Evolutionary conservation across 2,888 invertebrate species (phyloP).

Genomic region (Apamea crenata): DNA sequence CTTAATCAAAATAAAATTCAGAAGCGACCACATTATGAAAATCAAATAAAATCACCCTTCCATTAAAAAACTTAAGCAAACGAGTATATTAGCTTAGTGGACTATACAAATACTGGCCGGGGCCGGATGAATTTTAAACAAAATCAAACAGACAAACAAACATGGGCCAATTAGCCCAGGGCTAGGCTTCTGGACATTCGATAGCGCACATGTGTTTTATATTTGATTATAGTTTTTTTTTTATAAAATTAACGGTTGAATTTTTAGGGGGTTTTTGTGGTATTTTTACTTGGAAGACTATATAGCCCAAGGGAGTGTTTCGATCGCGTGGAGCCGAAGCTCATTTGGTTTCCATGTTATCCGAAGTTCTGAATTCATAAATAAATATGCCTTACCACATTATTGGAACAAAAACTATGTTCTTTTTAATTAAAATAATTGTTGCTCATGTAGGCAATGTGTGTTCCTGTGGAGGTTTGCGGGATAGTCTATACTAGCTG

Average conservation of each 20-base stretch:
- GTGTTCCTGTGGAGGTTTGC: not conserved
- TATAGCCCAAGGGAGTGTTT: conserved; percentile 9
- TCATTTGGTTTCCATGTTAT: not conserved
- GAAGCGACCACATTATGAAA: conserved; percentile 67
- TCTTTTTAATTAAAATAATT: not conserved
- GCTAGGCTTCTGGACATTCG: conserved; percentile 76
- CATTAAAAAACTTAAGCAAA: conserved; percentile 83
- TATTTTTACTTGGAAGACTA: conserved; percentile 11
- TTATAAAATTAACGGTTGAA: conserved; percentile 23
- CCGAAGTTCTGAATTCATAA: not conserved
- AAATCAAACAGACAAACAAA: conserved; percentile 75
- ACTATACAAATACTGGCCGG: conserved; percentile 80
- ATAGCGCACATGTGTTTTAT: conserved; percentile 72
- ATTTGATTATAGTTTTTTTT: conserved; percentile 66
- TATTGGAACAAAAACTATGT: not conserved
- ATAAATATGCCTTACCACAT: not conserved
- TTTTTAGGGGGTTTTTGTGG: conserved; percentile 5
- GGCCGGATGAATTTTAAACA: conserved; percentile 82
- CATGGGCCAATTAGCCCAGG: conserved; percentile 83
- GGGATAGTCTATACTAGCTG: too few species aligned
- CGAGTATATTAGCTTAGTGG: conserved; percentile 81
- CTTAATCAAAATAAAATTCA: conserved; percentile 65
- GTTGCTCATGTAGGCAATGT: not conserved
- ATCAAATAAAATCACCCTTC: conserved; percentile 70
- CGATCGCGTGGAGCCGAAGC: not conserved